Evolutionary conservation across 2,113 vertebrate species (phyloP), one percentile per base, ranked within the genome.

Genomic region (Poeciliopsis turrubarensis): DNA sequence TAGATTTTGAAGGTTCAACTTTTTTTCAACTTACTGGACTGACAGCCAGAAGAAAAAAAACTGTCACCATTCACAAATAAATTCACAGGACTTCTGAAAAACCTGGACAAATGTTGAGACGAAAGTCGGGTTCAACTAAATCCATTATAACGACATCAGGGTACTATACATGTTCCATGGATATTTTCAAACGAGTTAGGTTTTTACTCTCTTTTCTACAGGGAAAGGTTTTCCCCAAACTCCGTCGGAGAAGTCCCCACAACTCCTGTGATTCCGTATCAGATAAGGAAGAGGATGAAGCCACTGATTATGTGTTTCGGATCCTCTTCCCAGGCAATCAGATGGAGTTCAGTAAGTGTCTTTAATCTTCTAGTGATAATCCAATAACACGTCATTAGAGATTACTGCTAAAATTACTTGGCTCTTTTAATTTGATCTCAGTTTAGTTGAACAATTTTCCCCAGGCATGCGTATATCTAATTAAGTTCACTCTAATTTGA

Each of bases 151-250:
- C 10, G 22, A 25, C 51, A 54, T 19, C 51, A 54, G 17, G 22
- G 51, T 25, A 54, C 17, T 25, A 54, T 8, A 8, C 30, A 19
- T 37, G 17, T 62, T 17, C 13, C 15, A 25, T 4, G 11, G 17
- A 30, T n/a, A 1, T 31, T 11, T 13, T 26, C 25, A 34, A n/a
- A n/a, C 17, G 68, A 57, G 34, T 5, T 22, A 7, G 7, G 1
- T 22, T 22, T 22, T 54, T 22, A 37, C 25, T 44, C 8, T 67
- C 4, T 74, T 51, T 25, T 47, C 86, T 75, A 3, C 81, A 99
- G 98, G 98, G 98, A 67, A 99, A 99, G 85, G 97, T 99, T 73
- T 98, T 99, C 70, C 98, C 98, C 66, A 99, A 95, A 77, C 86
- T 99, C 85, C 94, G 97, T 68, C 98, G 97, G 66, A 83, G 97